Conservation (phyloP, 2,113 vertebrate species). For the Seriola aureovittata region DNA sequence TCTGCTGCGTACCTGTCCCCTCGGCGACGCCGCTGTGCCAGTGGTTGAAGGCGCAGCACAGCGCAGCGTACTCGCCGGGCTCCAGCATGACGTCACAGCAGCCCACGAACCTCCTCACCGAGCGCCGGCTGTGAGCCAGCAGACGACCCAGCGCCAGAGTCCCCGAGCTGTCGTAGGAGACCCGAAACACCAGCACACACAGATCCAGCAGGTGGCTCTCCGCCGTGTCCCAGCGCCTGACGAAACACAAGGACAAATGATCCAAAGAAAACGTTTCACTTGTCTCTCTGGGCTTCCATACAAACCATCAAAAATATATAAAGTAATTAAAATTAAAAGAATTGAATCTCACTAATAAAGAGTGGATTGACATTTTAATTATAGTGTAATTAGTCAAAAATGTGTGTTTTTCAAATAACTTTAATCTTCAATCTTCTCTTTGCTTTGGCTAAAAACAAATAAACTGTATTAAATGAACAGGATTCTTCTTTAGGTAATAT, state of each 20-base stretch:
- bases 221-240: slow-evolving; percentile 89
- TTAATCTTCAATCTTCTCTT: no score
- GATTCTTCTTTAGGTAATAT: no score
- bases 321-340: no score
- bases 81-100: slow-evolving; percentile 96
- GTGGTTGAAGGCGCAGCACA: slow-evolving; percentile 97
- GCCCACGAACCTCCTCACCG: slow-evolving; percentile 94
- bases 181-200: slow-evolving; percentile 95
- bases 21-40: slow-evolving; percentile 79
- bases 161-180: slow-evolving; percentile 86
- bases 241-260: background rate
- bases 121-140: slow-evolving; percentile 94
- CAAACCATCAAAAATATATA: no score
- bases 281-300: no score
- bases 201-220: slow-evolving; percentile 94
- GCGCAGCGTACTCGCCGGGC: slow-evolving; percentile 93
- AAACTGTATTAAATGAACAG: no score
- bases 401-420: no score
- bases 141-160: slow-evolving; percentile 89
- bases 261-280: no score
- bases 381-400: no score
- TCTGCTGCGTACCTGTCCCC: slow-evolving; percentile 38
- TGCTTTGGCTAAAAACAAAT: no score
- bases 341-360: no score
- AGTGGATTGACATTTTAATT: no score